These are phyloP conservation scores for Hoplodrina blanda DNA, from an alignment of 2,888 invertebrate genomes.

Conservation along the genomic window DNA sequence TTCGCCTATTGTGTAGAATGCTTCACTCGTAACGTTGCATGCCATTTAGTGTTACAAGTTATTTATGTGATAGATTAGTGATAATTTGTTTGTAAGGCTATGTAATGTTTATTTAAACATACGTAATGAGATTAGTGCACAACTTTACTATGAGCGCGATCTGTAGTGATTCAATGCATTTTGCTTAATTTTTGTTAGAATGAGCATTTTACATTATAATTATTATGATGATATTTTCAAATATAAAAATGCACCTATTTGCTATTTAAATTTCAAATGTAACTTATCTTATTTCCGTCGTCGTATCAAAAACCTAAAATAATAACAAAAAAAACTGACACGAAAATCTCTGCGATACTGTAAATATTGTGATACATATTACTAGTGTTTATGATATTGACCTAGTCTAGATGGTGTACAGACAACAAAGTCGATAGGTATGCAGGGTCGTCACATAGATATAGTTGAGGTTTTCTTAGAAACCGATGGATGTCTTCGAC, in stretches of 20 bases:
- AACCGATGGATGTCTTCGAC: too few relatives aligned
- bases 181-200: slow-evolving; percentile 46
- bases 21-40: slow-evolving; percentile 39
- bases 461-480: too few relatives aligned
- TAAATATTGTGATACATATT: slow-evolving; percentile 61
- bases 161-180: slow-evolving; percentile 36
- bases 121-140: slow-evolving; percentile 50
- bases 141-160: slow-evolving; percentile 20
- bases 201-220: slow-evolving; percentile 16
- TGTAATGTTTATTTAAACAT: slow-evolving; percentile 47
- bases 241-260: slow-evolving; percentile 22
- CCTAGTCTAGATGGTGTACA: slow-evolving; percentile 52
- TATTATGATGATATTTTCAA: slow-evolving; percentile 20
- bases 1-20: slow-evolving; percentile 14
- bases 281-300: neutral
- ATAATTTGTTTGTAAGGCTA: slow-evolving; percentile 64
- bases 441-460: too few relatives aligned
- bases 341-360: slow-evolving; percentile 39
- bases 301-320: slow-evolving; percentile 26
- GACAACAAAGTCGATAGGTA: too few relatives aligned
- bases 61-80: slow-evolving; percentile 79
- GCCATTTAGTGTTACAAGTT: slow-evolving; percentile 50
- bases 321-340: slow-evolving; percentile 18
- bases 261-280: slow-evolving; percentile 19
- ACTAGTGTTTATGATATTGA: slow-evolving; percentile 43